Conservation (phyloP, 2,113 vertebrate genomes). For the Sapajus apella region DNA sequence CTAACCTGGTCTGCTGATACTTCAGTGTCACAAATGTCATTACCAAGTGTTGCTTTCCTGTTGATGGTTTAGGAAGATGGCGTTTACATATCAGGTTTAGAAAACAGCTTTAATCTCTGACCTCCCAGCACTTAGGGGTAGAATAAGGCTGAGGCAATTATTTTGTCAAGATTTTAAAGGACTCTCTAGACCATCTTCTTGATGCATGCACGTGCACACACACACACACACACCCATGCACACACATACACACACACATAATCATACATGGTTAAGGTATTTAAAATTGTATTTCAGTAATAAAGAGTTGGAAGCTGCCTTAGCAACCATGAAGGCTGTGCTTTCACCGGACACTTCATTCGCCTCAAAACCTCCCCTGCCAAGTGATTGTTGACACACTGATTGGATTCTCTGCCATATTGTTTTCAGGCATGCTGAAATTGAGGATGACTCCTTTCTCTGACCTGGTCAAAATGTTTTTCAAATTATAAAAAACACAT, state of each 20-base stretch:
- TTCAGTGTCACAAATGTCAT: not conserved
- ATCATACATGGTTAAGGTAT: not conserved
- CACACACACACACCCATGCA: not conserved
- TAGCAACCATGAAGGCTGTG: not conserved
- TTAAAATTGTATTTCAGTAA: not conserved
- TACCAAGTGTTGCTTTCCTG: not conserved
- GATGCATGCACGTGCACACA: not conserved
- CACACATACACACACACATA: not conserved
- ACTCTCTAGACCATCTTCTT: not conserved
- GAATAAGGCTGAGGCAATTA: constrained; percentile 49
- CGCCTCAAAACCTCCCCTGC: not conserved
- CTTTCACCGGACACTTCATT: not conserved
- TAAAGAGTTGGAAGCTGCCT: not conserved
- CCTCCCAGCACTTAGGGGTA: not conserved
- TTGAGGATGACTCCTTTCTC: not conserved
- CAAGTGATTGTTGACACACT: not conserved
- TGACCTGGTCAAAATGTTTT: not conserved
- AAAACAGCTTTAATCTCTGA: not conserved
- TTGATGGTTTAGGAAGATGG: not conserved
- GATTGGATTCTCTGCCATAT: not conserved
- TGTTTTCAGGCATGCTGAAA: not conserved
- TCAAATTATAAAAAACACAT: not conserved
- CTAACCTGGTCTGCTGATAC: not conserved
- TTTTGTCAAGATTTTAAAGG: constrained; percentile 49
- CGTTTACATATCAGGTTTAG: not conserved